Evolutionary conservation across 1,140 invertebrate species (phyloP).

Genomic region (Carcinoscorpius rotundicauda): DNA sequence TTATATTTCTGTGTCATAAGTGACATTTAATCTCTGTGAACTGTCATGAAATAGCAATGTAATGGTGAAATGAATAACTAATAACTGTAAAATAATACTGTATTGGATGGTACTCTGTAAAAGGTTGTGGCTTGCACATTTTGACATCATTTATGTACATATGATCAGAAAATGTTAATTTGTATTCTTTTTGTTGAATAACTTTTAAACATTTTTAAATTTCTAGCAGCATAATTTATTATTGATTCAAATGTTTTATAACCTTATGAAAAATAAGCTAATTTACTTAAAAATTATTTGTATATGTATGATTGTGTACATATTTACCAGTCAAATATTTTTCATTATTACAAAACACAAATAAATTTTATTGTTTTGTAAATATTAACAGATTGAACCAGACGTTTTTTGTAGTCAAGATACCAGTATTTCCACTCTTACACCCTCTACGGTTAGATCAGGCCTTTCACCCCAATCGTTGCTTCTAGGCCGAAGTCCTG

Average conservation of each 20-base stretch:
- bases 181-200: background rate
- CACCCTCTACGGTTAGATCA: conserved; percentile 19
- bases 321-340: no score
- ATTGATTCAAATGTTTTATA: background rate
- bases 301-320: background rate
- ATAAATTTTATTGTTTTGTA: background rate
- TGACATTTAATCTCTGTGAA: no score
- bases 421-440: conserved; percentile 17
- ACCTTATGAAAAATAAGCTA: background rate
- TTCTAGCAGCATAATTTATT: background rate
- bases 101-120: no score
- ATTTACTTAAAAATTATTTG: background rate
- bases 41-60: no score
- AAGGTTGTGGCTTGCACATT: no score
- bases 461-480: conserved; percentile 18
- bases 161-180: background rate
- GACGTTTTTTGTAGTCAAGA: conserved; percentile 20
- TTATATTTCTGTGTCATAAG: no score
- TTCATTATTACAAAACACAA: background rate
- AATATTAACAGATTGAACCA: conserved; percentile 11
- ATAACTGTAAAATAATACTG: no score
- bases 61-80: no score
- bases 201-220: background rate
- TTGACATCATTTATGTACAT: no score
- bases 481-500: conserved; percentile 13